Base-by-base conservation (phyloP, 2,113 vertebrate species). In the Clupea harengus region DNA sequence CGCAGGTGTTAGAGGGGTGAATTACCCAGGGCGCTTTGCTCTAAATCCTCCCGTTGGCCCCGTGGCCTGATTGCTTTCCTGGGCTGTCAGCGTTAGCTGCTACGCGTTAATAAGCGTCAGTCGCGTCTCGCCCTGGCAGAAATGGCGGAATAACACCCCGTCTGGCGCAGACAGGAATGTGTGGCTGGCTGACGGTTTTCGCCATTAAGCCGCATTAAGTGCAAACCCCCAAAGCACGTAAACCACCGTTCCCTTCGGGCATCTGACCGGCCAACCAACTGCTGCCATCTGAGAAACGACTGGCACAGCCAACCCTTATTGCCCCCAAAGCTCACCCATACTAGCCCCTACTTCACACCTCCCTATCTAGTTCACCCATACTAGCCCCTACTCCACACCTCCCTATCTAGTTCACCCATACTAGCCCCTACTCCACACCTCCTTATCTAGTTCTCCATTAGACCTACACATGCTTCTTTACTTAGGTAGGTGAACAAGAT, bases 131-230 rank as follows among this genome's bases (percentile, higher is more conserved):
- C 81, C 91, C 89, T 91, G 91, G 87, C 86, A 87, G 64, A 89
- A 91, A 87, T 75, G 25, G 82, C 90, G 91, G 90, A 93, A 92
- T 89, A 93, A 90, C 89, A 92, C 84, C 81, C 86, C 7, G n/a
- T 67, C 54, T 83, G 91, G 88, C 88, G 86, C 92, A 39, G 72
- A 91, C 90, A 90, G 92, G 93, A 94, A 95, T 95, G 93, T 64
- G 93, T 57, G 92, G 92, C 57, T 89, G 91, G 46, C 89, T 90
- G 90, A 85, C 11, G 72, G 1, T 78, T 91, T 92, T 90, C 89
- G 82, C 93, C 91, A 93, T 94, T 93, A 94, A 87, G 88, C 86
- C 39, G 92, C 87, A 94, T 95, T 95, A 95, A 91, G 89, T 6
- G 18, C 92, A 93, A 92, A 89, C 85, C 90, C 81, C 93, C 88